phyloP scores from a whole-genome alignment of 1,140 invertebrate species.

The Gryllus bimaculatus region DNA sequence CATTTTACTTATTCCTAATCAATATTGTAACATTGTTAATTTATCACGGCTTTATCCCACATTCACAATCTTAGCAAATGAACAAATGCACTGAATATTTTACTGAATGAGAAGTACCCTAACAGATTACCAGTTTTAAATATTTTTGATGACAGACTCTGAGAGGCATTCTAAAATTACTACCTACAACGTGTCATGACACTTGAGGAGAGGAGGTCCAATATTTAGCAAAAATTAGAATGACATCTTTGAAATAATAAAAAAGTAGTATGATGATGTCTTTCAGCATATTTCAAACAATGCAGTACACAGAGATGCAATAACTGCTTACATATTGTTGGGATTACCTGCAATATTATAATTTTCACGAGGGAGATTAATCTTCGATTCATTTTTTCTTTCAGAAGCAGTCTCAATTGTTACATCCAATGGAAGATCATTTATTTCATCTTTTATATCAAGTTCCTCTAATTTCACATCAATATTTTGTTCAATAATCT shows the following conservation, averaged over 20 bases:
- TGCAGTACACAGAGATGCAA: background rate
- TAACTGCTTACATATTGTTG: background rate
- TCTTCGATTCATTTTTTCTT: constrained; percentile 14
- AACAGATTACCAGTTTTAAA: too few relatives aligned
- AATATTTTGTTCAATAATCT: constrained; percentile 1
- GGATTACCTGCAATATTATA: constrained; percentile 10
- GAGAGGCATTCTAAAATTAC: too few relatives aligned
- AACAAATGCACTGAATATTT: too few relatives aligned
- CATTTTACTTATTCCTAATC: too few relatives aligned
- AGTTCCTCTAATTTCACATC: constrained; percentile 13
- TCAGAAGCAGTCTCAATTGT: constrained; percentile 14
- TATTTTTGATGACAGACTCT: too few relatives aligned
- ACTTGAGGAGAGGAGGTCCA: too few relatives aligned
- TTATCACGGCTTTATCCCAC: too few relatives aligned
- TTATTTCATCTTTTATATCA: constrained; percentile 23
- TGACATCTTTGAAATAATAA: background rate
- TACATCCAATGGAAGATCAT: constrained; percentile 22
- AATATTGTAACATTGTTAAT: too few relatives aligned
- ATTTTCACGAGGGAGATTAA: background rate
- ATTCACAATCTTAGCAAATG: too few relatives aligned
- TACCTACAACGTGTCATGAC: too few relatives aligned
- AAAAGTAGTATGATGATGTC: background rate
- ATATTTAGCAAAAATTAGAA: background rate
- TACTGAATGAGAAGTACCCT: too few relatives aligned
- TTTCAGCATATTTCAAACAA: background rate